Conservation (phyloP, 2,888 invertebrate species). For the Cryptosula pallasiana region DNA sequence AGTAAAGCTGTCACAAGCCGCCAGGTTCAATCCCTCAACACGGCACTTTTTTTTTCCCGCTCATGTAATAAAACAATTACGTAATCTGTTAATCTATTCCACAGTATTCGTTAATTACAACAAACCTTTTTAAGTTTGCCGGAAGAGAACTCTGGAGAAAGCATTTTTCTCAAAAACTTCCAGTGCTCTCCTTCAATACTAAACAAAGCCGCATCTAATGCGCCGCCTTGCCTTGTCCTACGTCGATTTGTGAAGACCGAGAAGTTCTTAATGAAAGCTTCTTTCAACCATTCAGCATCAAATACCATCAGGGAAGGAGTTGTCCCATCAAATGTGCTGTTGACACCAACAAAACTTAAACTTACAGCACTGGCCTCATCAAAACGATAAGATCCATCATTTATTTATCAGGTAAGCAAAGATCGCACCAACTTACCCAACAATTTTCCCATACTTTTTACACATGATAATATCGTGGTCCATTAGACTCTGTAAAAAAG, state of each 20-base stretch:
- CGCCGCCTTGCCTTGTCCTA: background rate
- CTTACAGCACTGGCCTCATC: no score
- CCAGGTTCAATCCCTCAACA: no score
- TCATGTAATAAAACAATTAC: no score
- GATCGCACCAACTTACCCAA: background rate
- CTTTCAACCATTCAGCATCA: conserved; percentile 10
- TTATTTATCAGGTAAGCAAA: no score
- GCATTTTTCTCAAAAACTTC: background rate
- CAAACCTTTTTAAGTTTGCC: background rate
- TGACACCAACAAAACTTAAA: no score
- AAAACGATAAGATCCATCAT: no score
- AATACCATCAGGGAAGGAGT: background rate
- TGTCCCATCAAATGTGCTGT: background rate
- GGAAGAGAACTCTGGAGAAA: conserved; percentile 2
- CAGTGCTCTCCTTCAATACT: background rate
- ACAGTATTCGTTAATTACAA: no score
- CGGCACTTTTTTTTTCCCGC: no score
- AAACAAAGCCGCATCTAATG: background rate
- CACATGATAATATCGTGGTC: background rate
- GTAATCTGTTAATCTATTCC: no score
- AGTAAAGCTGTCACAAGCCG: no score
- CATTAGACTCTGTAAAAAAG: background rate
- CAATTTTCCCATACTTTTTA: conserved; percentile 1
- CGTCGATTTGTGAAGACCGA: background rate
- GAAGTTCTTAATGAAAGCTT: background rate